Evolutionary conservation across 2,797 vertebrate species (phyloP).

Genomic region (Hapalemur alaotrensis): DNA sequence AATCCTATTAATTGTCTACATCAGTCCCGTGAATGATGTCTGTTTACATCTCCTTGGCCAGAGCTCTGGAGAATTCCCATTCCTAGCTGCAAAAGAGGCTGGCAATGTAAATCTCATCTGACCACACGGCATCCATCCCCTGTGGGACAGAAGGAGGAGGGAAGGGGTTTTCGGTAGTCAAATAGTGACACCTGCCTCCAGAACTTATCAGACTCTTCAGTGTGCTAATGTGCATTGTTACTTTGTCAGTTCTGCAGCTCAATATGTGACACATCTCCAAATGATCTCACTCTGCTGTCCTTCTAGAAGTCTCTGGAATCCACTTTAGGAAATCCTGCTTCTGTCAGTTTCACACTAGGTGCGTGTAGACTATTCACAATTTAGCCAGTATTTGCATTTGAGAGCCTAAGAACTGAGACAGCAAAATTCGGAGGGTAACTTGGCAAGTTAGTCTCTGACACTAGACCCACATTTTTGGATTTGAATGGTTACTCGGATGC

Average conservation of each 20-base stretch:
- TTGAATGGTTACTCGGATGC: background rate
- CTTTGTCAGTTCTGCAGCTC: background rate
- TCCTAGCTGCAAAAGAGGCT: background rate
- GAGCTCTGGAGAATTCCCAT: background rate
- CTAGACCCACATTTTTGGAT: background rate
- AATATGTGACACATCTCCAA: background rate
- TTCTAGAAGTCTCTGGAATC: background rate
- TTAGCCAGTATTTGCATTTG: background rate
- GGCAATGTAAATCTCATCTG: background rate
- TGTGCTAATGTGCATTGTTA: background rate
- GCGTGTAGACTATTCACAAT: background rate
- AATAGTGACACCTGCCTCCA: background rate
- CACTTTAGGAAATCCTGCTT: background rate
- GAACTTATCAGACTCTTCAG: background rate
- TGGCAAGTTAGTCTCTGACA: background rate
- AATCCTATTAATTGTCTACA: background rate
- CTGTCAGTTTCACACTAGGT: background rate
- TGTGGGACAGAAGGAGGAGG: background rate
- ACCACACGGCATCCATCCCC: background rate
- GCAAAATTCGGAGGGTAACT: background rate
- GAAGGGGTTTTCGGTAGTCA: background rate
- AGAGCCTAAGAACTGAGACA: background rate
- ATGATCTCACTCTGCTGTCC: background rate
- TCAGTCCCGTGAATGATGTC: background rate
- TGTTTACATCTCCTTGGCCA: background rate